phyloP scores from a whole-genome alignment of 1,140 invertebrate genomes.

The Apis cerana region DNA sequence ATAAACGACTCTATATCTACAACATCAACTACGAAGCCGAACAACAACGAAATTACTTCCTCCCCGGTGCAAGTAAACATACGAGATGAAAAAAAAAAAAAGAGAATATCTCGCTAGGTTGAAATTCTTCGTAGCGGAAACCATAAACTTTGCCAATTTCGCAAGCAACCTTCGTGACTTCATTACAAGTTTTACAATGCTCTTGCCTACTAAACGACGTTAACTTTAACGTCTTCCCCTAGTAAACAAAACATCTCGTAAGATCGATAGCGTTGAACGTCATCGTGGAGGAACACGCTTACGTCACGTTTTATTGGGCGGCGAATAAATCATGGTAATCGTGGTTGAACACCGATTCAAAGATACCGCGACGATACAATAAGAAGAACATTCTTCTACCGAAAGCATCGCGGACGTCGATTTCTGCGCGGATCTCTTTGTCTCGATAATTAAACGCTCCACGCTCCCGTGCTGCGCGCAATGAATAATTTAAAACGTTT shows the following conservation, averaged over 20 bases:
- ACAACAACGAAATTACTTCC: not conserved
- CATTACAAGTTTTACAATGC: conserved; percentile 5
- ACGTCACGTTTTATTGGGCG: conserved; percentile 2
- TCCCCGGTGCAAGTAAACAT: not conserved
- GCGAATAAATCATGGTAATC: conserved; percentile 51
- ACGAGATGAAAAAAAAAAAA: not conserved
- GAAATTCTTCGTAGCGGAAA: not conserved
- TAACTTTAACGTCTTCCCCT: not conserved
- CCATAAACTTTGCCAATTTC: not conserved
- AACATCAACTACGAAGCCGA: not conserved
- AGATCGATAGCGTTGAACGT: conserved; percentile 36
- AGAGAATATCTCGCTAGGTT: not conserved
- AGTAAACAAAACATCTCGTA: not conserved
- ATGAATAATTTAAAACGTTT: conserved; percentile 21
- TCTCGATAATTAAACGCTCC: conserved; percentile 42
- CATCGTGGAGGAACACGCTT: conserved; percentile 7
- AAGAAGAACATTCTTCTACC: conserved; percentile 15
- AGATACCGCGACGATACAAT: not conserved
- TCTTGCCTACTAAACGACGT: not conserved
- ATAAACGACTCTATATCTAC: too few relatives aligned
- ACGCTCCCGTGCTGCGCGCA: not conserved
- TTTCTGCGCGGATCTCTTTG: not conserved
- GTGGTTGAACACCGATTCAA: conserved; percentile 28
- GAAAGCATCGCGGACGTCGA: not conserved
- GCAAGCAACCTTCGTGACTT: not conserved